Conservation (phyloP, 2,797 vertebrate genomes). For the Gallinago solitaria region DNA sequence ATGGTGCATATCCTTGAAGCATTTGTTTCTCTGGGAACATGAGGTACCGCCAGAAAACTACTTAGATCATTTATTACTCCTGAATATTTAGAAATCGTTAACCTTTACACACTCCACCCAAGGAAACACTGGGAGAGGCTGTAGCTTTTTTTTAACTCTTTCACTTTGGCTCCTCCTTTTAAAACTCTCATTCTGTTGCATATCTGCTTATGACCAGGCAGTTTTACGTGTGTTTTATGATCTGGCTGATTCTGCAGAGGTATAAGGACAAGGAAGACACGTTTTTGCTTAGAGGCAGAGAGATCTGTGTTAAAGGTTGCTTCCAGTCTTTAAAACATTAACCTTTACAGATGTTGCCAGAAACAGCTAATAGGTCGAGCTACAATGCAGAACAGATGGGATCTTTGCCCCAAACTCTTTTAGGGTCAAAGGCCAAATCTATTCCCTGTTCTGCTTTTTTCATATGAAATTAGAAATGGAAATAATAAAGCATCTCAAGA, state of each 20-base stretch:
- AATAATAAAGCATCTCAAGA: slow-evolving; percentile 15
- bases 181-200: not conserved
- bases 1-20: slow-evolving; percentile 59
- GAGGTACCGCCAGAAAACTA: slow-evolving; percentile 66
- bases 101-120: slow-evolving; percentile 67
- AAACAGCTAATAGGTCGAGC: not conserved
- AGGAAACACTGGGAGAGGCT: slow-evolving; percentile 39
- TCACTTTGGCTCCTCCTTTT: not conserved
- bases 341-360: slow-evolving; percentile 21
- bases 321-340: slow-evolving; percentile 16
- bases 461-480: slow-evolving; percentile 4
- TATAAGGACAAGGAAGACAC: not conserved
- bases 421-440: slow-evolving; percentile 34
- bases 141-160: slow-evolving; percentile 43
- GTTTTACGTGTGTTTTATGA: not conserved
- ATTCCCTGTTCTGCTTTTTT: slow-evolving; percentile 12
- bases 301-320: not conserved
- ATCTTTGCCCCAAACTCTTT: slow-evolving; percentile 40
- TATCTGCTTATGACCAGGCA: not conserved
- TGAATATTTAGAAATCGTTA: slow-evolving; percentile 71
- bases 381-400: slow-evolving; percentile 53
- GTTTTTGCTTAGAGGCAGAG: not conserved
- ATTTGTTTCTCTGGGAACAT: slow-evolving; percentile 61
- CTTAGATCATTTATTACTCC: slow-evolving; percentile 69
- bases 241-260: not conserved